Evolutionary conservation across 2,113 vertebrate species (phyloP).

Genomic region (Lichenostomus cassidix): DNA sequence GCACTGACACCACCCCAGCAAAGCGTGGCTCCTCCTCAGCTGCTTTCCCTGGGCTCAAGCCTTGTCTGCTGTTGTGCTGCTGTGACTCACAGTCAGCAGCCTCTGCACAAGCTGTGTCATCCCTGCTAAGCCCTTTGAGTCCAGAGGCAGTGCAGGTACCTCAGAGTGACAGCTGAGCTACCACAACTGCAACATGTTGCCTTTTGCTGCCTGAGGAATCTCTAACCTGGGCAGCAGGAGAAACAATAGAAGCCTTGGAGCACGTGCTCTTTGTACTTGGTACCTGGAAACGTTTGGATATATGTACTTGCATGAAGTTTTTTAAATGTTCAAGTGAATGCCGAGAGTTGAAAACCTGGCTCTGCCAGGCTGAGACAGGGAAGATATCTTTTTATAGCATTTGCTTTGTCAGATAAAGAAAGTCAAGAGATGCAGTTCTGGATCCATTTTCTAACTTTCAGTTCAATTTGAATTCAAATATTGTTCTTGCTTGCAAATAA

Average conservation of each 20-base stretch:
- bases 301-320: neutral
- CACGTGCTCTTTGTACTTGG: fast-evolving
- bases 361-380: neutral
- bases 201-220: neutral
- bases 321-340: neutral
- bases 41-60: neutral
- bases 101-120: neutral
- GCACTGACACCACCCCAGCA: neutral
- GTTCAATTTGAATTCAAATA: neutral
- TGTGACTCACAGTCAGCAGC: neutral
- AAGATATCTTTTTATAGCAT: neutral
- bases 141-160: neutral
- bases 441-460: neutral
- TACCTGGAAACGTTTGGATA: neutral
- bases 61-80: neutral
- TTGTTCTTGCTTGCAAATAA: neutral
- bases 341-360: neutral
- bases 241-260: neutral
- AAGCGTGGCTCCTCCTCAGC: neutral
- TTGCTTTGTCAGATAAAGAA: neutral
- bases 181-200: neutral
- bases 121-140: neutral
- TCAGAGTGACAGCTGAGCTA: neutral
- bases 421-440: neutral
- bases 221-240: neutral